These are phyloP conservation scores for Triops cancriformis DNA, from an alignment of 1,140 invertebrate genomes.

Conservation along the genomic window DNA sequence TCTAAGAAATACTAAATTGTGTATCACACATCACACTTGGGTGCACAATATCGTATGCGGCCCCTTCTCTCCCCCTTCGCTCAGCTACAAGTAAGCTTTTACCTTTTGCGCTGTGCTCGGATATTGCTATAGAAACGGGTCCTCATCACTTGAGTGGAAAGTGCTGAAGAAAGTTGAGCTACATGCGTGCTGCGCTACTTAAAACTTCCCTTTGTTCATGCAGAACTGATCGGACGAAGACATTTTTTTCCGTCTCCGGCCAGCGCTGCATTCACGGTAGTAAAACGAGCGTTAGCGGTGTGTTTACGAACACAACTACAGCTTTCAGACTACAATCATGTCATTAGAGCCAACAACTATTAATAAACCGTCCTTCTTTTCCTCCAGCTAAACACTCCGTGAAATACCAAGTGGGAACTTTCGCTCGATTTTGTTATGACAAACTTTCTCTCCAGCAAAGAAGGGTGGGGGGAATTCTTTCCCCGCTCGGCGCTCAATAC, in stretches of 20 bases:
- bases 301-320: neutral
- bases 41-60: neutral
- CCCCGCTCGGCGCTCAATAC: no score
- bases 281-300: neutral
- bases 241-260: neutral
- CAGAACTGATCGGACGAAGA: neutral
- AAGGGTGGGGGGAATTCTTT: no score
- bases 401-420: no score
- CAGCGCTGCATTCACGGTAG: no score
- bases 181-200: neutral
- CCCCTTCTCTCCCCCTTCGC: neutral
- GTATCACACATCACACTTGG: no score
- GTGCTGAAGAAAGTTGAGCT: neutral
- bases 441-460: no score
- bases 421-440: no score
- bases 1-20: no score
- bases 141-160: neutral
- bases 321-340: neutral
- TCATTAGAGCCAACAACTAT: constrained; percentile 1
- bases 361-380: neutral
- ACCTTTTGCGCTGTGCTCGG: neutral
- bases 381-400: no score
- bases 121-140: neutral
- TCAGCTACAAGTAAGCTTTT: neutral
- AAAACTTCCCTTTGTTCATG: neutral